These are phyloP conservation scores for Frankliniella fusca DNA, from an alignment of 2,888 invertebrate species.

Conservation along the genomic window DNA sequence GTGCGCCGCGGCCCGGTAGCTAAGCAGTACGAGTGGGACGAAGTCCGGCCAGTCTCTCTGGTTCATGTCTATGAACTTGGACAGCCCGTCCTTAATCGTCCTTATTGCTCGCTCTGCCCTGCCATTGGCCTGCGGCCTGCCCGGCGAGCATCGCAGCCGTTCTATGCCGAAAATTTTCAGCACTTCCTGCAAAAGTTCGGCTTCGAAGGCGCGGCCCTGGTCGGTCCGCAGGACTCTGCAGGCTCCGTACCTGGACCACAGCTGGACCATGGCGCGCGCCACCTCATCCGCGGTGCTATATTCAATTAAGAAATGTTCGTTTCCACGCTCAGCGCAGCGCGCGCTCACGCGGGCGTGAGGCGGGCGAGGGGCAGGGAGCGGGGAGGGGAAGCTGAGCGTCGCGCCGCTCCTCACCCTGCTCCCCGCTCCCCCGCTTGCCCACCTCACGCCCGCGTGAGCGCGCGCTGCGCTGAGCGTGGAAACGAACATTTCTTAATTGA, in stretches of 20 bases:
- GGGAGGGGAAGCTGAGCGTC: too few species aligned
- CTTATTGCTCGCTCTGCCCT: neutral
- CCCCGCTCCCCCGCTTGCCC: too few species aligned
- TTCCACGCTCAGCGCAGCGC: too few species aligned
- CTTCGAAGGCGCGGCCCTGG: neutral
- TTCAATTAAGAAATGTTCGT: too few species aligned
- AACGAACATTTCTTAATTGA: too few species aligned
- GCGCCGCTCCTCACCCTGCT: too few species aligned
- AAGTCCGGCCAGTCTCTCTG: conserved; percentile 6
- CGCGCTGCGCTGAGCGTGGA: too few species aligned
- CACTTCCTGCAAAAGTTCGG: neutral
- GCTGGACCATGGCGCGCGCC: neutral
- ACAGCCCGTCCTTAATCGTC: neutral
- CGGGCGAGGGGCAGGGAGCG: too few species aligned
- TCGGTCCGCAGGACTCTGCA: neutral
- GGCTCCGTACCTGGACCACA: neutral
- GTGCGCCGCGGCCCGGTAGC: neutral
- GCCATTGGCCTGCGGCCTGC: conserved; percentile 2
- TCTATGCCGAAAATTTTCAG: neutral
- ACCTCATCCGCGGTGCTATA: neutral
- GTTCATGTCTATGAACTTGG: neutral
- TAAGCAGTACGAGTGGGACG: neutral
- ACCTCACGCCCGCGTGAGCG: too few species aligned
- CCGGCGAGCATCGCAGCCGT: neutral
- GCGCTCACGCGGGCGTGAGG: too few species aligned